Conservation (phyloP, 1,140 invertebrate genomes). For the Brachionus sp. region DNA sequence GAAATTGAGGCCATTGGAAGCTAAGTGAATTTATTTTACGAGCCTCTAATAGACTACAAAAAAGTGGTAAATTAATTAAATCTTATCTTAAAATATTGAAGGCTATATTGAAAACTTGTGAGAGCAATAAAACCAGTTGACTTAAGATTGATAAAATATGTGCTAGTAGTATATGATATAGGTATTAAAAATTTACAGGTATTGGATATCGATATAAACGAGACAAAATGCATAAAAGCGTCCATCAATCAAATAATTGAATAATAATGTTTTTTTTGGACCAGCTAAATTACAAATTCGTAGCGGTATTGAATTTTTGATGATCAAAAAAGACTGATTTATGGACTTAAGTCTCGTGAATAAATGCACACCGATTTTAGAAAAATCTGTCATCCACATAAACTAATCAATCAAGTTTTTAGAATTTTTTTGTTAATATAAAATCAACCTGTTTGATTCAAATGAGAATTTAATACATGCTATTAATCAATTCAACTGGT, state of each 20-base stretch:
- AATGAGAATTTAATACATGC: slow-evolving; percentile 25
- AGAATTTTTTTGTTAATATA: neutral
- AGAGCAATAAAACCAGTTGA: slow-evolving; percentile 16
- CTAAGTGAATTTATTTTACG: neutral
- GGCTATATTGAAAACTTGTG: slow-evolving; percentile 11
- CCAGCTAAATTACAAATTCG: neutral
- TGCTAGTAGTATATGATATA: neutral
- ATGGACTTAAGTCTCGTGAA: slow-evolving; percentile 23
- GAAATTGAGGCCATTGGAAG: neutral
- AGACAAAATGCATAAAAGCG: neutral
- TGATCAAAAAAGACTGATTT: slow-evolving; percentile 27
- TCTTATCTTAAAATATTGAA: neutral
- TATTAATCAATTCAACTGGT: slow-evolving; percentile 36
- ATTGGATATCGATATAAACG: slow-evolving; percentile 14
- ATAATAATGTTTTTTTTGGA: neutral
- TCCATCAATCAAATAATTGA: slow-evolving; percentile 5
- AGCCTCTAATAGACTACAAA: neutral
- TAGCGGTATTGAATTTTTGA: slow-evolving; percentile 16
- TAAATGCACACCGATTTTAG: neutral
- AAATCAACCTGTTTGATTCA: slow-evolving; percentile 24
- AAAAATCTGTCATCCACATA: slow-evolving; percentile 29
- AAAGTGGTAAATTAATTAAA: slow-evolving; percentile 12
- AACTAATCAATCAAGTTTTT: slow-evolving; percentile 13
- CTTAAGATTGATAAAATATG: slow-evolving; percentile 20
- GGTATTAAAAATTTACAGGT: slow-evolving; percentile 20